These are phyloP conservation scores for Marronus borbonicus DNA, from an alignment of 2,888 invertebrate genomes.

Conservation along the genomic window DNA sequence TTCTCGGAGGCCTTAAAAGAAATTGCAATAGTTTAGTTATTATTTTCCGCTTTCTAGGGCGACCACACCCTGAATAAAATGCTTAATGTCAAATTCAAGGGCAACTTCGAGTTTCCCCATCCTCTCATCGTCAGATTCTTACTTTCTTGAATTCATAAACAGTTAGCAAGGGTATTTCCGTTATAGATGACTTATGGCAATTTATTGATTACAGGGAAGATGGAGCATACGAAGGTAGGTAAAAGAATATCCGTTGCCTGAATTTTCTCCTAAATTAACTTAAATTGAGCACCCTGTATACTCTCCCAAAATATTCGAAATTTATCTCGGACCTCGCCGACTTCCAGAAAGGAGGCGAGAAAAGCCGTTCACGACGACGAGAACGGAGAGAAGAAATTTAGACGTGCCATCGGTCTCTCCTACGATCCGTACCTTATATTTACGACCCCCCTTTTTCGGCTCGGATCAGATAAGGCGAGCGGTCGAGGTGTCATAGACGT, in stretches of 20 bases:
- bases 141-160: too few species aligned
- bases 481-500: slow-evolving; percentile 53
- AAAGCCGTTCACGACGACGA: neutral
- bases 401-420: slow-evolving; percentile 28
- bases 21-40: too few species aligned
- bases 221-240: too few species aligned
- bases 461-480: slow-evolving; percentile 54
- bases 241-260: neutral
- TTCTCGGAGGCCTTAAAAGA: too few species aligned
- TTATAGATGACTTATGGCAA: too few species aligned
- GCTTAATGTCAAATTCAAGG: too few species aligned
- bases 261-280: neutral
- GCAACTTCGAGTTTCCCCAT: neutral
- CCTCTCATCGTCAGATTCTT: neutral
- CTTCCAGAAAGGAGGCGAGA: neutral
- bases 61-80: too few species aligned
- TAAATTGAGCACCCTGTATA: neutral
- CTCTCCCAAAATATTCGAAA: slow-evolving; percentile 31
- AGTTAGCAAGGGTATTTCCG: too few species aligned
- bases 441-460: slow-evolving; percentile 51
- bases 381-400: slow-evolving; percentile 16
- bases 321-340: neutral
- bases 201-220: too few species aligned
- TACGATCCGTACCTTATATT: slow-evolving; percentile 49
- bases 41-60: too few species aligned